Base-by-base conservation (phyloP, 2,797 vertebrate species). In the Anguilla megastoma region DNA sequence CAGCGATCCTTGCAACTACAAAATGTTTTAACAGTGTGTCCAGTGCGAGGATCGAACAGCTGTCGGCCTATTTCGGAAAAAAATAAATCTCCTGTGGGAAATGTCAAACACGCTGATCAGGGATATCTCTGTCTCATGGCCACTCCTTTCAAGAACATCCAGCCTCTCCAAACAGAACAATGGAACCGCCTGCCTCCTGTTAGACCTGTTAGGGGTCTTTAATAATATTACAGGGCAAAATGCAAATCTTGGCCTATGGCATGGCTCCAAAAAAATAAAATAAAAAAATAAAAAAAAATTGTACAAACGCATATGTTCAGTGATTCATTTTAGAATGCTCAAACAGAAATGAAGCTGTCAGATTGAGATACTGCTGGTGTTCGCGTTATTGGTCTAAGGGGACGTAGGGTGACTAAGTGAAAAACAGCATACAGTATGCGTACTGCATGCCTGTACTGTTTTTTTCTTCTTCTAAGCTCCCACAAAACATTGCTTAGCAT, bases 301-400 rank as follows among this genome's bases (percentile, higher is more conserved):
- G 36, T 8, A 50, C 21, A n/a, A 82, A 48, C 14, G 45, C 45
- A 48, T 82, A 1, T 82, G 79, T 50, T 82, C 41, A 50, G 79
- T n/a, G 76, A 76, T 12, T 76, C 1, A 10, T 21, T 24, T 50
- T 82, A 24, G 18, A 82, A 82, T 4, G 74, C 36, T 21, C 74
- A 79, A 21, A 18, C 74, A 45, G 74, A 79, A 74, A 36, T 41
- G 36, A 45, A 82, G 45, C 79, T 50, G 79, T 82, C 41, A 82
- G 50, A 82, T 18, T 85, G 83, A 85, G 27, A 60, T 60, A 85
- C 50, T 85, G 50, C 27, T 56, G 21, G 50, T 2, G 14, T 45
- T 33, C 1, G 3, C 16, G 2, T 56, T 85, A 85, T 56, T 60
- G 83, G 83, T 50, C 83, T 85, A 10, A 16, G 41, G 18, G 52